Evolutionary conservation across 1,140 invertebrate genomes (phyloP).

Genomic region (Leptinotarsa undecemlineata): DNA sequence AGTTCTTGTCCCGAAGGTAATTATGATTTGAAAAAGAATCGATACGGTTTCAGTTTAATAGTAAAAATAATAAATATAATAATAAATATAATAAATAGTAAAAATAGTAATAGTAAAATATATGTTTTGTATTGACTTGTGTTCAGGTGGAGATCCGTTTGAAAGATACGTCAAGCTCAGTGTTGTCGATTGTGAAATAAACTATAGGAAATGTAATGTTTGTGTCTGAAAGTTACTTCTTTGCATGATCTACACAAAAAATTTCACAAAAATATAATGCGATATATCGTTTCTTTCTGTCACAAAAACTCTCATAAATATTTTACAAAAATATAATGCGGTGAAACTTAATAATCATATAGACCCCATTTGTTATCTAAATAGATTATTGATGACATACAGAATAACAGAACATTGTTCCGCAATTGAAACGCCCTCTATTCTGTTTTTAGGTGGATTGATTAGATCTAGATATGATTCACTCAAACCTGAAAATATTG

Average conservation of each 20-base stretch:
- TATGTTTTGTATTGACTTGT: too few relatives aligned
- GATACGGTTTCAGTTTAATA: too few relatives aligned
- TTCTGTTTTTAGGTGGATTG: slow-evolving; percentile 23
- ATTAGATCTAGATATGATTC: slow-evolving; percentile 24
- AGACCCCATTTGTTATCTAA: slow-evolving; percentile 24
- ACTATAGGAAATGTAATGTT: too few relatives aligned
- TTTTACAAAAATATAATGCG: slow-evolving; percentile 31
- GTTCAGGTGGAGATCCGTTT: too few relatives aligned
- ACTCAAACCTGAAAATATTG: slow-evolving; percentile 10
- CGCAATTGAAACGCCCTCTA: slow-evolving; percentile 14
- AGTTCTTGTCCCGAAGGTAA: too few relatives aligned
- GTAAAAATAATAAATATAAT: too few relatives aligned
- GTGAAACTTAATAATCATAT: slow-evolving; percentile 13
- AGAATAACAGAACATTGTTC: slow-evolving; percentile 24
- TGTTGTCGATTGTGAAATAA: too few relatives aligned
- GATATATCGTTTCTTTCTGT: slow-evolving; percentile 44
- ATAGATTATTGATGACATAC: slow-evolving; percentile 29
- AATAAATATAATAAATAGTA: too few relatives aligned
- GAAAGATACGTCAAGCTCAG: too few relatives aligned
- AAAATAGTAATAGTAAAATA: too few relatives aligned
- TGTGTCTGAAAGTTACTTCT: too few relatives aligned
- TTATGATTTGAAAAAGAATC: slow-evolving; percentile 39
- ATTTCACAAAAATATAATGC: slow-evolving; percentile 48
- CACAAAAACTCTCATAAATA: slow-evolving; percentile 47
- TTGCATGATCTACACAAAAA: too few relatives aligned